A percentile compares a stretch with the other conserved stretches of the same genome.
phyloP scores from a whole-genome alignment of 2,888 invertebrate species.

The Smittia sp. region DNA sequence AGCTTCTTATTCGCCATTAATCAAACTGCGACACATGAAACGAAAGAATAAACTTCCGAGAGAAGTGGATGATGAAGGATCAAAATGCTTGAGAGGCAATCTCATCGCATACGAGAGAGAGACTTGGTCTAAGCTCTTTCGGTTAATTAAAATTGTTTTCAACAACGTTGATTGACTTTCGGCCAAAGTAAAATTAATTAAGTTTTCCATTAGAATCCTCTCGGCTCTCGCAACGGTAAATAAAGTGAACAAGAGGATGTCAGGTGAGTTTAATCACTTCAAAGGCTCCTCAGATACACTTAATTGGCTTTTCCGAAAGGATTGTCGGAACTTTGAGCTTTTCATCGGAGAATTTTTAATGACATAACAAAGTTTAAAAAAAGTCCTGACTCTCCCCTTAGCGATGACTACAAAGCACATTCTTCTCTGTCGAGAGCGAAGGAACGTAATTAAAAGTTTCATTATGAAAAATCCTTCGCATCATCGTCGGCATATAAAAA shows the following conservation, averaged over 20 bases:
- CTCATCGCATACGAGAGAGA: background rate
- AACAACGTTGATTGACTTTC: slow-evolving; percentile 31
- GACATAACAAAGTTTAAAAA: too few relatives aligned
- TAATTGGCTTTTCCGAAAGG: too few relatives aligned
- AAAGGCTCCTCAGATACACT: too few relatives aligned
- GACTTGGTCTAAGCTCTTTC: slow-evolving; percentile 2
- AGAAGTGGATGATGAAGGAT: slow-evolving; percentile 7
- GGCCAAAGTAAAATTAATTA: background rate
- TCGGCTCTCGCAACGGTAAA: too few relatives aligned
- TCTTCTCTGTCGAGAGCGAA: too few relatives aligned
- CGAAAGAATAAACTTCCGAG: background rate
- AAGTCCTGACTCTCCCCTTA: too few relatives aligned
- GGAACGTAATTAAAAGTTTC: background rate
- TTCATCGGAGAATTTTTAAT: too few relatives aligned
- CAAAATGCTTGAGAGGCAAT: slow-evolving; percentile 3
- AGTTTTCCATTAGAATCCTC: background rate
- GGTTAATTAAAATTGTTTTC: slow-evolving; percentile 40
- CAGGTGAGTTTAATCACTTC: too few relatives aligned
- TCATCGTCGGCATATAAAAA: background rate
- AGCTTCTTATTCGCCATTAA: background rate
- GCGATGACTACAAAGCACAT: too few relatives aligned
- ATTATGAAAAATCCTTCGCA: background rate
- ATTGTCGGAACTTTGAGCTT: too few relatives aligned
- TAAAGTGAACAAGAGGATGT: too few relatives aligned
- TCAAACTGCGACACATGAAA: background rate